Percentiles rank a stretch among this genome's conserved stretches.
Evolutionary conservation across 2,113 vertebrate species (phyloP).

Genomic region (Diadophis punctatus): DNA sequence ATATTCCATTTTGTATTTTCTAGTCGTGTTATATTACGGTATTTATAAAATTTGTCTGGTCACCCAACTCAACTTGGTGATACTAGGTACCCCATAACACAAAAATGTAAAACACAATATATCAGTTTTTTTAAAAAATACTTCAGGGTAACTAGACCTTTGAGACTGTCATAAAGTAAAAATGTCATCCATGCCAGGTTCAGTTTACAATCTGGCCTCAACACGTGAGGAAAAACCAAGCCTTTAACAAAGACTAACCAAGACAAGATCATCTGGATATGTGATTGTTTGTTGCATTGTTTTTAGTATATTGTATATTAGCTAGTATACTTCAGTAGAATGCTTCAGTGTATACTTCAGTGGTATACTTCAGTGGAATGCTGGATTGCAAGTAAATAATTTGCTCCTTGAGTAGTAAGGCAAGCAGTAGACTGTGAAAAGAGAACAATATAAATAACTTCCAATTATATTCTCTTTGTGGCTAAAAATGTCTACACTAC

Average conservation of each 20-base stretch:
- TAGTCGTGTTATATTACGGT: neutral
- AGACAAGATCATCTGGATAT: neutral
- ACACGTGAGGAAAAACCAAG: neutral
- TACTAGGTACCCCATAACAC: neutral
- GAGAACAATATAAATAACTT: neutral
- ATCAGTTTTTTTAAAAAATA: neutral
- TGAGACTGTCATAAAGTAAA: neutral
- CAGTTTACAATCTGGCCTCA: neutral
- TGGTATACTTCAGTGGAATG: neutral
- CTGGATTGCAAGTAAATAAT: neutral
- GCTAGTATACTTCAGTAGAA: neutral
- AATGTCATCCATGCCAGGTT: neutral
- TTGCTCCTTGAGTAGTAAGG: too few species aligned
- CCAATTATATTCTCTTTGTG: neutral
- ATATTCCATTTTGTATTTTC: neutral
- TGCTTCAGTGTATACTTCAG: too few species aligned
- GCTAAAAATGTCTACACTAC: neutral
- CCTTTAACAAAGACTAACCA: neutral
- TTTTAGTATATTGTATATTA: neutral
- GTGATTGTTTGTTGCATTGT: neutral
- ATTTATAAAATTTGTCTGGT: neutral
- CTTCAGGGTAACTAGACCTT: neutral
- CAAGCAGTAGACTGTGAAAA: neutral
- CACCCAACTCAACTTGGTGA: neutral
- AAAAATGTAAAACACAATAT: neutral